These are phyloP conservation scores for Denticeps clupeoides DNA, from an alignment of 2,797 vertebrate species.

Conservation along the genomic window DNA sequence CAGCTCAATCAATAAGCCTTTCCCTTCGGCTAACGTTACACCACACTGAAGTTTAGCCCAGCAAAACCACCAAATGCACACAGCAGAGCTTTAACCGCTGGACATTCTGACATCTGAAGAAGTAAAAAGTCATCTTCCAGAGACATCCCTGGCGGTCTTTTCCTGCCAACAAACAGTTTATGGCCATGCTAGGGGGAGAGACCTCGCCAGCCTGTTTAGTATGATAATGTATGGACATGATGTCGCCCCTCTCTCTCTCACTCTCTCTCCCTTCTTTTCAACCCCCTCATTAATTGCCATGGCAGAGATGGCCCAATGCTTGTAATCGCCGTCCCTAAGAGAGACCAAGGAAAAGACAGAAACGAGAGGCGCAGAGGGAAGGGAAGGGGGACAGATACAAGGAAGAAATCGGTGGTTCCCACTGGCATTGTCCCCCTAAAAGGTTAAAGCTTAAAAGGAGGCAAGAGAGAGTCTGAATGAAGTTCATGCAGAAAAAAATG, in stretches of 20 bases:
- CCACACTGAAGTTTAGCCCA: background rate
- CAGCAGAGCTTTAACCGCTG: slow-evolving; percentile 7
- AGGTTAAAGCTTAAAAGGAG: too few species aligned
- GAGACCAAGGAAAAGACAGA: slow-evolving; percentile 24
- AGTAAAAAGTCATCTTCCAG: background rate
- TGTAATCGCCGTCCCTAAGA: slow-evolving; percentile 57
- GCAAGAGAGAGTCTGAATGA: background rate
- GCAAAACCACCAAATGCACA: background rate
- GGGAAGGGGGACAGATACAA: background rate
- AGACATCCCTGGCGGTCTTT: slow-evolving; percentile 8
- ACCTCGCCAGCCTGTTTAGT: slow-evolving; percentile 45
- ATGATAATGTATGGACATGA: slow-evolving; percentile 59
- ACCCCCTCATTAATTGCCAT: slow-evolving; percentile 49
- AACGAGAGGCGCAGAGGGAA: background rate
- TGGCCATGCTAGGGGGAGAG: slow-evolving; percentile 14
- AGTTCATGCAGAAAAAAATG: slow-evolving; percentile 9
- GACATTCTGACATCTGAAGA: background rate
- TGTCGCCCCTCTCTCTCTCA: slow-evolving; percentile 29
- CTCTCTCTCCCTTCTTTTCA: slow-evolving; percentile 8
- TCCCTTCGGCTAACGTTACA: background rate
- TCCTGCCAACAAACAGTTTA: slow-evolving; percentile 38
- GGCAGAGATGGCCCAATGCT: slow-evolving; percentile 41
- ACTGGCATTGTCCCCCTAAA: background rate
- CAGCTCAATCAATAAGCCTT: background rate
- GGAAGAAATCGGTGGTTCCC: slow-evolving; percentile 1